Base-by-base conservation (phyloP, 2,797 vertebrate genomes). In the Sylvilagus floridanus region DNA sequence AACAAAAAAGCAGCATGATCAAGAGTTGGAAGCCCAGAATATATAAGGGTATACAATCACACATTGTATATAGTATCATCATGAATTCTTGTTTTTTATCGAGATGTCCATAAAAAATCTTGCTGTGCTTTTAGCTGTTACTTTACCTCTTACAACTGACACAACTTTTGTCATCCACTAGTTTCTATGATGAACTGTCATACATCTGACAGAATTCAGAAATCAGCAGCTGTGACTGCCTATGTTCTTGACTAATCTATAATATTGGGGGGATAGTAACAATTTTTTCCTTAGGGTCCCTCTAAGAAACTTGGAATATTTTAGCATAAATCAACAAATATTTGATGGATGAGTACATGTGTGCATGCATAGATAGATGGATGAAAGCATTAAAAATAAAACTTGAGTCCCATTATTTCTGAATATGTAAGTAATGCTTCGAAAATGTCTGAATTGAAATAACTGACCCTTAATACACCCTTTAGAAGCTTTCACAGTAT, bases 391-490 rank as follows among this genome's bases (percentile, higher is more conserved):
- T 94, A 26, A 82, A 93, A 95, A 83, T 2, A 89, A 77, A 96
- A 62, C 22, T 60, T 60, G 11, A 95, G 63, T 92, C 89, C 32
- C 65, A 84, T 95, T 93, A 78, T 90, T 96, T 91, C 84, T 76
- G 17, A 75, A 32, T 90, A 37, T 93, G 42, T 76, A 94, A 94
- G 54, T 90, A 93, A 94, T 90, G 37, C 35, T 91, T 97, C 84
- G 85, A 85, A 96, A 93, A 50, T 91, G 52, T 84, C 90, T 93
- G 12, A 84, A 94, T 78, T 94, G 4, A 73, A 95, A 85, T 88
- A 35, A 76, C 32, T 92, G 37, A 50, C 28, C 96, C 30, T 82
- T 89, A 94, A 79, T 93, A 93, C 82, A 90, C 12, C 24, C 60
- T 91, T 84, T 75, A 73, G 68, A 88, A 77, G 17, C n/a, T 69